Conservation (phyloP, 2,888 invertebrate species). For the Lapara coniferarum region DNA sequence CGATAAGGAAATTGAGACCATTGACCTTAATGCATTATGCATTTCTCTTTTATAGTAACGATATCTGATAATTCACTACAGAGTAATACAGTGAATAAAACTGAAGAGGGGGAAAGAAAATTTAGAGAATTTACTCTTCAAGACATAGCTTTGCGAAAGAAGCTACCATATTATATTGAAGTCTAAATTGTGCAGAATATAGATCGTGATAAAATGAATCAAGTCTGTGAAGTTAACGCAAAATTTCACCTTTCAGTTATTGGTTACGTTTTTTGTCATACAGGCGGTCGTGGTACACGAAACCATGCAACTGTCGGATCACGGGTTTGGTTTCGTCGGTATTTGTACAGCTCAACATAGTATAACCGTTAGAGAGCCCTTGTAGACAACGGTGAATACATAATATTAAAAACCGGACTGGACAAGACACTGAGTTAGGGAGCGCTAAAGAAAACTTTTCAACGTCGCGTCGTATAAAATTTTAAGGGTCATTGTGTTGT, state of each 20-base stretch:
- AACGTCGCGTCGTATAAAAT: background rate
- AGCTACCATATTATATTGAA: too few species aligned
- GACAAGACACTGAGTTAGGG: background rate
- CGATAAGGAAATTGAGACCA: too few species aligned
- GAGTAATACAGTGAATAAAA: background rate
- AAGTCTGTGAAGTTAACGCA: background rate
- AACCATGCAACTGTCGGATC: slow-evolving; percentile 11
- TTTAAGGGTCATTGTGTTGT: background rate
- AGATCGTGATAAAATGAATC: background rate
- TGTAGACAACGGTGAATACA: background rate
- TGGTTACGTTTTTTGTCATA: slow-evolving; percentile 10
- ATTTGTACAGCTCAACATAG: slow-evolving; percentile 10
- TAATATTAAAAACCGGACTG: slow-evolving; percentile 8
- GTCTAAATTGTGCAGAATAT: too few species aligned
- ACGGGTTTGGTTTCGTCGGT: slow-evolving; percentile 13
- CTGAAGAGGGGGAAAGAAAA: background rate
- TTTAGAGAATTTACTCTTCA: too few species aligned
- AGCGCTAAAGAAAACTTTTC: background rate
- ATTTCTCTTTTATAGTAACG: too few species aligned
- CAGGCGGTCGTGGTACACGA: background rate
- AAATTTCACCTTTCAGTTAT: slow-evolving; percentile 12
- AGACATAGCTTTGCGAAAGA: too few species aligned
- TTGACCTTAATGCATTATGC: too few species aligned
- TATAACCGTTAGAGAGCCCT: slow-evolving; percentile 22
- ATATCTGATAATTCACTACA: background rate